Evolutionary conservation across 1,140 invertebrate species (phyloP), one percentile per base, ranked within the genome.

Genomic region (Meloidogyne hapla): DNA sequence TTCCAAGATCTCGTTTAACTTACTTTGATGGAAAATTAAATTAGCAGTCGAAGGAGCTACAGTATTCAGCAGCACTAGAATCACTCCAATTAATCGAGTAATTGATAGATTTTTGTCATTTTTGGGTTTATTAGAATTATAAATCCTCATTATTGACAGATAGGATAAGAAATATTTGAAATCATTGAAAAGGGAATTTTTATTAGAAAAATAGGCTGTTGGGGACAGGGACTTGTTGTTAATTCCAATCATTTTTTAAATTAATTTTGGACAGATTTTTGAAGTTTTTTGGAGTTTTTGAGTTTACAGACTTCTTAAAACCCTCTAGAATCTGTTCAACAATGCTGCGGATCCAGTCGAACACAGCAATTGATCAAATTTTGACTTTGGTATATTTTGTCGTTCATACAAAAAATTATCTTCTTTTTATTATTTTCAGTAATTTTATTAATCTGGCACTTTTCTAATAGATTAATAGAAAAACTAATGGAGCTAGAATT

Each of bases 1-100:
- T 56, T 56, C n/a, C 18, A 56, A 4, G 1, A 33, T 33, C 9
- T 8, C 33, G 9, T 2, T n/a, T 56, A 56, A n/a, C 48, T n/a
- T n/a, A 56, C 48, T 56, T 56, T 56, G 48, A 56, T 56, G 48
- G n/a, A 56, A 56, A n/a, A 56, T 56, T n/a, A 56, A 56, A 56
- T 56, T 56, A 6, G 48, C 48, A 6, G 48, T 56, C 8, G 48
- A n/a, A 8, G 48, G 48, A 5, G n/a, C 8, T 8, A 56, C n/a
- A 1, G 12, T 0, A 18, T 56, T n/a, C n/a, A 56, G 6, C 8
- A 56, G n/a, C 48, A 56, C n/a, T n/a, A 56, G n/a, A 56, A 56
- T 8, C 48, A 56, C 8, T 15, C 18, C n/a, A n/a, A 56, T 2
- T n/a, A n/a, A n/a, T 56, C 12, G 18, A 56, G 48, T n/a, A 56